phyloP scores from a whole-genome alignment of 2,113 vertebrate genomes.

The Actenoides hombroni region DNA sequence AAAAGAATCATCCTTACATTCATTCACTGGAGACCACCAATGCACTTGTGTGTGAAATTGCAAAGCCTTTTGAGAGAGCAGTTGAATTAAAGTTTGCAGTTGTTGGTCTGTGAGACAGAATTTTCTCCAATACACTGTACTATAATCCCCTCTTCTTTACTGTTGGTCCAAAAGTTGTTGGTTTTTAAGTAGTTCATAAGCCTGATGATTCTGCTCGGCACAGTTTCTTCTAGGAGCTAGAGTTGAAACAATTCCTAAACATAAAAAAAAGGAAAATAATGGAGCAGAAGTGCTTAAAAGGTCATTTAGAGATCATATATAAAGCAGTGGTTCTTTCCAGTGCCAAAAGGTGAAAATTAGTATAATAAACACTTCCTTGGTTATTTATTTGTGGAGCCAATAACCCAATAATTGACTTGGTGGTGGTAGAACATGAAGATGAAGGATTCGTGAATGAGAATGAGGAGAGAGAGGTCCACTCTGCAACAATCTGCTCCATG shows the following conservation, averaged over 20 bases:
- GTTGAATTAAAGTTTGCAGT: background rate
- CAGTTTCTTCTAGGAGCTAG: background rate
- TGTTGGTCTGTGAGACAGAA: background rate
- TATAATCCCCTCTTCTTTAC: background rate
- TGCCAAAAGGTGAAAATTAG: background rate
- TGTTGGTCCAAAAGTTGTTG: background rate
- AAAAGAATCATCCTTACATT: slow-evolving; percentile 19
- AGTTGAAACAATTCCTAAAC: background rate
- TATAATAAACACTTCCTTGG: background rate
- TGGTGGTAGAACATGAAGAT: background rate
- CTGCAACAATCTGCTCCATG: background rate
- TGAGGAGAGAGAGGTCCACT: background rate
- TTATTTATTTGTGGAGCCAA: background rate
- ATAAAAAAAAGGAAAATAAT: background rate
- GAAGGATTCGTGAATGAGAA: background rate
- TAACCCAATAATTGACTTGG: background rate
- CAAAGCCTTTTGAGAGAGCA: slow-evolving; percentile 13
- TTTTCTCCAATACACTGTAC: background rate
- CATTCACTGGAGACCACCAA: background rate
- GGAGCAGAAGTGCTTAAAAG: background rate
- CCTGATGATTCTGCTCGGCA: background rate
- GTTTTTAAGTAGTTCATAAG: background rate
- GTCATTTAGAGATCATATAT: background rate
- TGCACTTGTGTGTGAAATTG: background rate
- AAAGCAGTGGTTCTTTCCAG: background rate